Base-by-base conservation (phyloP, 2,113 vertebrate species). In the Anthoscopus minutus region DNA sequence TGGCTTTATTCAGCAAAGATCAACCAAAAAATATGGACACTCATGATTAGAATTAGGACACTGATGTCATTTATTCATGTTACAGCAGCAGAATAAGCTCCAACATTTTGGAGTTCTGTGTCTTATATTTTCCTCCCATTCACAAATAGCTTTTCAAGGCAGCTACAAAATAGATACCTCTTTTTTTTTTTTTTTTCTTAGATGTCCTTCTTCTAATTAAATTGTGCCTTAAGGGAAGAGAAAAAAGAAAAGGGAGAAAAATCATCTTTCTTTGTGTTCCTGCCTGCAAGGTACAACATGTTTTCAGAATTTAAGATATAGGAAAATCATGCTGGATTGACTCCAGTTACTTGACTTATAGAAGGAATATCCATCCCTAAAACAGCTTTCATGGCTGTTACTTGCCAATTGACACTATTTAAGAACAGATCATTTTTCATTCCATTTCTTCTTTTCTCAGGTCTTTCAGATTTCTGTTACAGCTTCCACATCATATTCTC, bases 341-440 rank as follows among this genome's bases (percentile, higher is more conserved):
- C 84, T 96, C 94, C 88, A 91, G 73, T 95, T 97, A 82, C 81
- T 89, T 90, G n/a, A 45, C 10, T 94, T 94, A 84, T 6, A 88
- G 54, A 96, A 31, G 19, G 72, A 82, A 58, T 94, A 93, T 56
- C 64, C 53, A 93, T 86, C 76, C 92, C 66, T 69, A 89, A 56
- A 96, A 96, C 15, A 92, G 50, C 48, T 96, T 96, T 96, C 83
- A 89, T 80, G 83, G 65, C 67, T 96, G 30, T 95, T 96, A 86
- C 60, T 94, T 96, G 84, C 80, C 86, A 94, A 48, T 60, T 90
- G 92, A 88, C 88, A 86, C 79, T 96, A 97, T 97, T 96, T 95
- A 93, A 94, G 92, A 96, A 66, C 96, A 97, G 89, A 96, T 42
- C 9, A 50, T 67, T 78, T 88, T 93, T 97, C 37, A 93, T 94